phyloP scores from a whole-genome alignment of 2,888 invertebrate genomes.

The Machimus atricapillus region DNA sequence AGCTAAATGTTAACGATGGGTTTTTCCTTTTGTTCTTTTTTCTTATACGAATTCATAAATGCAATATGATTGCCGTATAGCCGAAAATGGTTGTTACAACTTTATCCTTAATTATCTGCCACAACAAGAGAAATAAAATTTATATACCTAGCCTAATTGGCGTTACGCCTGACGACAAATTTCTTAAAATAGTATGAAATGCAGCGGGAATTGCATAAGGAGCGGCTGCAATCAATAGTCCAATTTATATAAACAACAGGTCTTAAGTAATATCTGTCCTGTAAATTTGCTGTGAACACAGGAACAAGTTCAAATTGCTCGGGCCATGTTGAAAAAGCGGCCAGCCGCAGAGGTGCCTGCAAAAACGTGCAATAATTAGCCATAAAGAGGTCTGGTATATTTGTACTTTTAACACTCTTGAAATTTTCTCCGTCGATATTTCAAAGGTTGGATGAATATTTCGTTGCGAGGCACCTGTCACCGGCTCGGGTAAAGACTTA shows the following conservation, averaged over 20 bases:
- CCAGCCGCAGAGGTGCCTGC: neutral
- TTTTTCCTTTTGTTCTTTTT: neutral
- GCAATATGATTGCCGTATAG: neutral
- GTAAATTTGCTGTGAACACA: conserved; percentile 21
- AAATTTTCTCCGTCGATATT: conserved; percentile 30
- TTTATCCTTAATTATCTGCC: neutral
- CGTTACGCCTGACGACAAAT: neutral
- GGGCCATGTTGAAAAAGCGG: conserved; percentile 19
- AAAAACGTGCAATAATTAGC: conserved; percentile 39
- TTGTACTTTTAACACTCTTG: conserved; percentile 39
- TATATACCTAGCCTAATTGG: neutral
- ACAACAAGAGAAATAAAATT: neutral
- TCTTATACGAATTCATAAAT: neutral
- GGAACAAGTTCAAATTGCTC: neutral
- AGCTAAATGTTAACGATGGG: neutral
- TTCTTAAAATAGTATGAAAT: neutral
- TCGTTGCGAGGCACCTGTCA: neutral
- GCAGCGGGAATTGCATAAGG: neutral
- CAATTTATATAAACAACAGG: neutral
- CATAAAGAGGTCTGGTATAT: conserved; percentile 22
- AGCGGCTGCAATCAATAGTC: neutral
- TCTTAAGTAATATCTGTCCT: conserved; percentile 29
- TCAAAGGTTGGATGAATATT: conserved; percentile 14
- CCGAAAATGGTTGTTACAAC: neutral
- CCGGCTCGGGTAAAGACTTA: neutral